phyloP scores from a whole-genome alignment of 2,113 vertebrate species.

The Panthera tigris region DNA sequence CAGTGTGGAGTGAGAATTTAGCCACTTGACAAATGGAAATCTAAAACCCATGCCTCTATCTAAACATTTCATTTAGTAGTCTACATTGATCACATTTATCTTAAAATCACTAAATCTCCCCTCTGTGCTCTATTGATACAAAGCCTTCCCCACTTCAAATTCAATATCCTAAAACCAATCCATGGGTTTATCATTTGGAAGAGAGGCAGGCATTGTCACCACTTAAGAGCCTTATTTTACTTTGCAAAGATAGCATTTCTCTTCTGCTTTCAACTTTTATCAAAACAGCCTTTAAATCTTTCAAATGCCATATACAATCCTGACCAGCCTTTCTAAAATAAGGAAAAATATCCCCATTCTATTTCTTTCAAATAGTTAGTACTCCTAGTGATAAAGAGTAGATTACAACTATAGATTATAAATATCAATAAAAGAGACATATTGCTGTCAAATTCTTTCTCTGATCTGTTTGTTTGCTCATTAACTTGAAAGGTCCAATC shows the following conservation, averaged over 20 bases:
- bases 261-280: constrained; percentile 55
- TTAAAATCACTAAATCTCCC: constrained; percentile 33
- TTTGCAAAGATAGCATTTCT: constrained; percentile 38
- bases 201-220: not conserved
- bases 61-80: constrained; percentile 17
- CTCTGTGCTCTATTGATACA: not conserved
- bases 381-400: constrained; percentile 65
- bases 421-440: constrained; percentile 78
- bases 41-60: not conserved
- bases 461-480: constrained; percentile 79
- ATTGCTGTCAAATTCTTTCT: constrained; percentile 77
- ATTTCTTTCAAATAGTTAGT: constrained; percentile 64
- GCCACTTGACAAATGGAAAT: not conserved
- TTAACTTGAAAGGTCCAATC: constrained; percentile 77
- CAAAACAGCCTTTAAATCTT: constrained; percentile 46
- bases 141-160: constrained; percentile 4
- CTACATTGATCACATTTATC: not conserved
- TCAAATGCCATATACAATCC: constrained; percentile 34
- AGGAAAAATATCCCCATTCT: constrained; percentile 42
- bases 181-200: constrained; percentile 23
- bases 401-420: constrained; percentile 76
- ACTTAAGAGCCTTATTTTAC: not conserved
- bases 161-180: not conserved
- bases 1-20: not conserved
- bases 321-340: constrained; percentile 11